phyloP scores from a whole-genome alignment of 2,113 vertebrate genomes.

The Nothobranchius furzeri region DNA sequence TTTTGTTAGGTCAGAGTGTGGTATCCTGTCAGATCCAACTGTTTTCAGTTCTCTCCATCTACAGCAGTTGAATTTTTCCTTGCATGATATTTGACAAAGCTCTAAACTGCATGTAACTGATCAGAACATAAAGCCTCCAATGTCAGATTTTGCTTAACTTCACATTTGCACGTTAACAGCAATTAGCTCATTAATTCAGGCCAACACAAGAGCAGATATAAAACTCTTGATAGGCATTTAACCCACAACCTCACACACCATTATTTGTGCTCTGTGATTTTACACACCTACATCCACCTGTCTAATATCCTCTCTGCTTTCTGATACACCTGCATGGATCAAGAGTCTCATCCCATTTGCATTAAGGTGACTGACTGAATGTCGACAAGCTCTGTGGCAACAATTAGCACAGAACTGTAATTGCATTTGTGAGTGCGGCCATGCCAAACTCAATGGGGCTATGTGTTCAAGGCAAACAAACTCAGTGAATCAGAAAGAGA shows the following conservation, averaged over 20 bases:
- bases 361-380: conserved; percentile 39
- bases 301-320: conserved; percentile 8
- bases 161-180: conserved; percentile 53
- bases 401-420: conserved; percentile 35
- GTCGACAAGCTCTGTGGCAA: conserved; percentile 37
- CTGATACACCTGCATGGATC: conserved; percentile 4
- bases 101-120: conserved; percentile 1
- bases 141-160: conserved; percentile 29
- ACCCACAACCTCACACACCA: conserved; percentile 11
- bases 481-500: background rate
- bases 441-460: background rate
- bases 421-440: background rate
- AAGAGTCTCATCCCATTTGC: conserved; percentile 25
- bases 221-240: conserved; percentile 23
- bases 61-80: no score
- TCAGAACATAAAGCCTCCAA: conserved; percentile 29
- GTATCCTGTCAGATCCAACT: no score
- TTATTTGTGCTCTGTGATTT: conserved; percentile 21
- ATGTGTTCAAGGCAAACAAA: background rate
- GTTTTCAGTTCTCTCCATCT: no score
- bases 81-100: no score
- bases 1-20: no score
- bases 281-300: conserved; percentile 34
- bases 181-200: conserved; percentile 57
- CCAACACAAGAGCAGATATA: conserved; percentile 39